These are phyloP conservation scores for Paraescarpia echinospica DNA, from an alignment of 1,140 invertebrate species.

Conservation along the genomic window DNA sequence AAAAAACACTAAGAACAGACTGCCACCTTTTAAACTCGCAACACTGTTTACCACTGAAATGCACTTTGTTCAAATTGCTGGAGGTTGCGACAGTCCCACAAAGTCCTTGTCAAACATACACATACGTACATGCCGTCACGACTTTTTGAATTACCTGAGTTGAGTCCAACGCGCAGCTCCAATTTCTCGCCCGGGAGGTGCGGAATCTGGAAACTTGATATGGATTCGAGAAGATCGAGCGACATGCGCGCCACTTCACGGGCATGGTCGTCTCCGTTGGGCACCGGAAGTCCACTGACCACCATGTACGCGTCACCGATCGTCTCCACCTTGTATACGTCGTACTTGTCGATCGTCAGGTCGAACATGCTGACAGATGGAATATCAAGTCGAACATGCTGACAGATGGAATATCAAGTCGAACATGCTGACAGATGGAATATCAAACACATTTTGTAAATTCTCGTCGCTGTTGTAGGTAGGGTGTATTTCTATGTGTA, in stretches of 20 bases:
- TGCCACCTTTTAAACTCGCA: too few species aligned
- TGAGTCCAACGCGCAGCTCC: slow-evolving; percentile 91
- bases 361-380: slow-evolving; percentile 53
- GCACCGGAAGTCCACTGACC: slow-evolving; percentile 53
- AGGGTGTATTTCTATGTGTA: too few species aligned
- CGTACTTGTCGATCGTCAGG: slow-evolving; percentile 52
- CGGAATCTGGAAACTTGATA: slow-evolving; percentile 81
- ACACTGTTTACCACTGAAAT: too few species aligned
- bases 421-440: slow-evolving; percentile 43
- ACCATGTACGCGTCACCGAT: slow-evolving; percentile 60
- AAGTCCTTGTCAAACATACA: neutral
- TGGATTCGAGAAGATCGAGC: slow-evolving; percentile 78
- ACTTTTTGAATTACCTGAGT: slow-evolving; percentile 70
- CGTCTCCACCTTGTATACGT: slow-evolving; percentile 58
- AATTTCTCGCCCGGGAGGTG: slow-evolving; percentile 82
- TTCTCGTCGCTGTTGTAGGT: too few species aligned
- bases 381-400: slow-evolving; percentile 42
- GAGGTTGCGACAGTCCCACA: neutral
- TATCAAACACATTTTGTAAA: neutral
- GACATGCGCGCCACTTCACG: slow-evolving; percentile 86
- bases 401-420: neutral
- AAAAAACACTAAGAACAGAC: too few species aligned
- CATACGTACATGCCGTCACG: neutral
- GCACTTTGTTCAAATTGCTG: neutral
- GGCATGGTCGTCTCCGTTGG: slow-evolving; percentile 74